Conservation (phyloP, 2,888 invertebrate species). For the Drosophila mayaguana region DNA sequence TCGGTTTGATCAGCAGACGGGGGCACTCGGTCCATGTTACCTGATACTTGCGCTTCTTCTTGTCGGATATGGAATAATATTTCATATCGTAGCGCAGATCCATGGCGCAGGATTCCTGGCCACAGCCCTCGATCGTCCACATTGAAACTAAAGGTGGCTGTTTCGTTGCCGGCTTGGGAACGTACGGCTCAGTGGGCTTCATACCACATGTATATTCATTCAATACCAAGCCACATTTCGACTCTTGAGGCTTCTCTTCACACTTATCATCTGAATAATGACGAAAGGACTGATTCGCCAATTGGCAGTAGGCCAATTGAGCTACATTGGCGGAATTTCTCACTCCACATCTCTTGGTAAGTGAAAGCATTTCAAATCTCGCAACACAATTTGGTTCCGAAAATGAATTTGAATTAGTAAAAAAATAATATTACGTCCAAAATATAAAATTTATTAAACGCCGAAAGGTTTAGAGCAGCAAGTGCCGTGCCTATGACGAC, state of each 20-base stretch:
- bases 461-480: neutral
- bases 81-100: constrained; percentile 59
- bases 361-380: constrained; percentile 8
- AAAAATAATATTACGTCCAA: neutral
- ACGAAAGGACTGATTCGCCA: constrained; percentile 8
- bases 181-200: neutral
- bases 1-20: constrained; percentile 41
- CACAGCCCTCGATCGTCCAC: constrained; percentile 44
- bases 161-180: neutral
- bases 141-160: constrained; percentile 22
- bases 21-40: constrained; percentile 74
- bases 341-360: neutral
- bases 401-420: neutral
- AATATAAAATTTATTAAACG: neutral
- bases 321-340: neutral
- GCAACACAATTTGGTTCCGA: neutral
- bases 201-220: constrained; percentile 29
- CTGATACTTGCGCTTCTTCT: constrained; percentile 59
- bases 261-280: constrained; percentile 15
- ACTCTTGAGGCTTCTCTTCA: constrained; percentile 5
- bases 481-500: neutral
- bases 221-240: constrained; percentile 28
- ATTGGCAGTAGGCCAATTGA: neutral
- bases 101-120: constrained; percentile 22
- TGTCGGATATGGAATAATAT: constrained; percentile 61